These are phyloP conservation scores for Calephelis perditalis DNA, from an alignment of 2,888 invertebrate genomes.

Conservation along the genomic window DNA sequence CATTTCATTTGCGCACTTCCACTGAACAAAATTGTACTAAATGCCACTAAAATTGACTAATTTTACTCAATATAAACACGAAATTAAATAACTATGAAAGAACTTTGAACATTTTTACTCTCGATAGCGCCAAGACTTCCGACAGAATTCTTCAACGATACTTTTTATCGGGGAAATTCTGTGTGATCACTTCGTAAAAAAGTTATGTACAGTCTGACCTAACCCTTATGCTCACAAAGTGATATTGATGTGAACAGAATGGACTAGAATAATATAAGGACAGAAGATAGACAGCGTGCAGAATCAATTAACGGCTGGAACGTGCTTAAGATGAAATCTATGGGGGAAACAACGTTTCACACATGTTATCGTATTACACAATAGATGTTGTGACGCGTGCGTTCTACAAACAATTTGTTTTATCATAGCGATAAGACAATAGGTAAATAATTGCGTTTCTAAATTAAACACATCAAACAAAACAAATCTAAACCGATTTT, in stretches of 20 bases:
- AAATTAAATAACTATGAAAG: too few species aligned
- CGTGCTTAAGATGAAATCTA: slow-evolving; percentile 35
- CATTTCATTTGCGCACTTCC: too few species aligned
- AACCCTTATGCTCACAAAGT: slow-evolving; percentile 15
- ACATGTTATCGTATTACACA: slow-evolving; percentile 23
- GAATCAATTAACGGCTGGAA: slow-evolving; percentile 39
- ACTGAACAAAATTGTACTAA: too few species aligned
- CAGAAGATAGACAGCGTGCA: slow-evolving; percentile 36
- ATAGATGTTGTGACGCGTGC: not conserved
- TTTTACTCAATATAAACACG: too few species aligned
- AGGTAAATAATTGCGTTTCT: slow-evolving; percentile 1
- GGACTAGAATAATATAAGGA: slow-evolving; percentile 26
- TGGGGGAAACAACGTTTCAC: slow-evolving; percentile 27
- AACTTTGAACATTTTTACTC: too few species aligned
- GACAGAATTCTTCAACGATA: too few species aligned
- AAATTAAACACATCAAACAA: not conserved
- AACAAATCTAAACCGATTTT: too few species aligned
- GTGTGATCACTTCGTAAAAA: not conserved
- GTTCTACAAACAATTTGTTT: not conserved
- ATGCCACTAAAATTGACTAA: too few species aligned
- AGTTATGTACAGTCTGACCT: not conserved
- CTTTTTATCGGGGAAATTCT: too few species aligned
- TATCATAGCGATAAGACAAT: not conserved
- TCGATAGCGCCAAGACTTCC: too few species aligned
- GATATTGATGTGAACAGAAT: slow-evolving; percentile 20